Conservation (phyloP, 2,888 invertebrate species). For the Callyntrura guangdongensis region DNA sequence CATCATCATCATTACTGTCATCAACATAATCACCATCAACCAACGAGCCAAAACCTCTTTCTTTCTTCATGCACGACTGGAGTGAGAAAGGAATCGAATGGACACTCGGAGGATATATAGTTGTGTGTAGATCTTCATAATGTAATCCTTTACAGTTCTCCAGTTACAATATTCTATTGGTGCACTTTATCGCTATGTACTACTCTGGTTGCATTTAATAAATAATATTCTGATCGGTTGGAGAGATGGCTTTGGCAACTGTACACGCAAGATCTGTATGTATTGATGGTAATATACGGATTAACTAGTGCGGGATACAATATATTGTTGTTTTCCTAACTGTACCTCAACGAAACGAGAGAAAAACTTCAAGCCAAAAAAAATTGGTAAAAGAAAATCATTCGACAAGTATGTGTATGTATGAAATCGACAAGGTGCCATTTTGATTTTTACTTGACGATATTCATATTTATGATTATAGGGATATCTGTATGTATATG, state of each 20-base stretch:
- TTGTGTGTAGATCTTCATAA: neutral
- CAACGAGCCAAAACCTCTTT: neutral
- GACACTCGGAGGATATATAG: too few relatives aligned
- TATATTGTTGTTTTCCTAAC: too few relatives aligned
- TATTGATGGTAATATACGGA: too few relatives aligned
- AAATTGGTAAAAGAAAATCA: neutral
- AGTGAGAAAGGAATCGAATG: neutral
- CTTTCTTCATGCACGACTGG: constrained; percentile 18
- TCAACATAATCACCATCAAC: constrained; percentile 43
- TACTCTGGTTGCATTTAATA: too few relatives aligned
- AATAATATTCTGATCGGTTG: too few relatives aligned
- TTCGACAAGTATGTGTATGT: neutral
- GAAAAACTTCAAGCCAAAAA: neutral
- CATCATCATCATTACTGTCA: constrained; percentile 49
- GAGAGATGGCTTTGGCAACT: too few relatives aligned
- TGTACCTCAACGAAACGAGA: neutral
- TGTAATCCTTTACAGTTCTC: neutral
- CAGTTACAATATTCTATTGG: neutral
- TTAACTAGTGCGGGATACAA: too few relatives aligned
- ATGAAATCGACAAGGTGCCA: neutral
- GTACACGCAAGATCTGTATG: too few relatives aligned
- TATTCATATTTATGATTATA: too few relatives aligned
- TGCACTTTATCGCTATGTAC: too few relatives aligned
- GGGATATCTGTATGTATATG: too few relatives aligned
- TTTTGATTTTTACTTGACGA: too few relatives aligned